These are phyloP conservation scores for Sinocyclocheilus anshuiensis DNA, from an alignment of 2,113 vertebrate genomes.

Conservation along the genomic window DNA sequence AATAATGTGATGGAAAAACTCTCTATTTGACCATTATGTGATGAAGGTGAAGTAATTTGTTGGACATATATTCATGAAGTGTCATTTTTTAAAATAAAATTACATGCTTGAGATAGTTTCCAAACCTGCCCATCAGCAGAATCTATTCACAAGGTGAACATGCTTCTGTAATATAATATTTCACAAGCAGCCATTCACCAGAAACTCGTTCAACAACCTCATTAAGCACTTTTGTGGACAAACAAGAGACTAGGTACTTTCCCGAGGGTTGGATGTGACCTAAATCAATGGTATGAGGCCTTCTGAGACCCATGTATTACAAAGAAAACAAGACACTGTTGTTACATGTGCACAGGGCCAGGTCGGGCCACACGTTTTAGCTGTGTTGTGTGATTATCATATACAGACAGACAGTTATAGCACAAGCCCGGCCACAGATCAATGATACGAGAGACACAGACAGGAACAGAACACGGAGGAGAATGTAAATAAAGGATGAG, in stretches of 20 bases:
- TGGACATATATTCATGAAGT: not conserved
- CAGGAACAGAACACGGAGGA: constrained; percentile 10
- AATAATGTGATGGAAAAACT: constrained; percentile 4
- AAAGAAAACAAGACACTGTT: not conserved
- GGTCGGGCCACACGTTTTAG: not conserved
- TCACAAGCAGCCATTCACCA: not conserved
- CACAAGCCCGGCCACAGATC: constrained; percentile 48
- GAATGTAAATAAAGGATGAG: not conserved
- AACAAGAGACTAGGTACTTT: constrained; percentile 12
- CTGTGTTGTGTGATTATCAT: constrained; percentile 33
- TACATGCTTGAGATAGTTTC: not conserved
- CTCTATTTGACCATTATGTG: not conserved
- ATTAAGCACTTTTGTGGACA: not conserved
- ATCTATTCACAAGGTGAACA: not conserved
- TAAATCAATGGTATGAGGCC: not conserved
- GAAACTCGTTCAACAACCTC: not conserved
- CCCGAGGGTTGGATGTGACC: not conserved
- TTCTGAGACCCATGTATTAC: not conserved
- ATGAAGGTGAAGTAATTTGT: not conserved
- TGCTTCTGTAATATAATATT: not conserved
- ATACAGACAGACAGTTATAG: constrained; percentile 53
- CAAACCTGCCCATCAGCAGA: not conserved
- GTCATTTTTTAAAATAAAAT: not conserved
- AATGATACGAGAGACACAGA: constrained; percentile 39
- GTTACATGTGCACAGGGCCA: not conserved